Conservation (phyloP, 2,888 invertebrate genomes). For the Morpho deidamia region DNA sequence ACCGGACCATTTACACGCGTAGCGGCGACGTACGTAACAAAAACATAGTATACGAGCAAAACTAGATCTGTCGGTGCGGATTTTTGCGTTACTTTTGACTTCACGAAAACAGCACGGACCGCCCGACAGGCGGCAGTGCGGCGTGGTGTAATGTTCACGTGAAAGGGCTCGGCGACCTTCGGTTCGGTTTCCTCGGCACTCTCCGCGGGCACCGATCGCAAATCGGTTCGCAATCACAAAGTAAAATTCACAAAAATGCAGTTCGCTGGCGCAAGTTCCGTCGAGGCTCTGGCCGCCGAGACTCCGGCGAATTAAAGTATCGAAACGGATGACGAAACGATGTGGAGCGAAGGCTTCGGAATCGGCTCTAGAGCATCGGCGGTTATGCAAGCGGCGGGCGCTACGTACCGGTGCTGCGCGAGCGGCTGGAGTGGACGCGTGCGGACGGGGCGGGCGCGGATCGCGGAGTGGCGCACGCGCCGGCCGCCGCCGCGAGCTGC, state of each 20-base stretch:
- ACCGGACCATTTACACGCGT: neutral
- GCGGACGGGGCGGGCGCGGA: conserved; percentile 53
- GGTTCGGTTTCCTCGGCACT: conserved; percentile 25
- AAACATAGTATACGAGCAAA: neutral
- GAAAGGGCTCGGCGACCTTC: conserved; percentile 26
- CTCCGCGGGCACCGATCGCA: conserved; percentile 23
- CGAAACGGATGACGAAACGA: conserved; percentile 18
- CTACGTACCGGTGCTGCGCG: conserved; percentile 47
- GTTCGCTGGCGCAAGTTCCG: conserved; percentile 21
- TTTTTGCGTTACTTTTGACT: neutral
- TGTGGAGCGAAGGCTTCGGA: conserved; percentile 13
- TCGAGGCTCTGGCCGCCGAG: conserved; percentile 22
- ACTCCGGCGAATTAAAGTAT: conserved; percentile 15
- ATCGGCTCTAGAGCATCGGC: conserved; percentile 25
- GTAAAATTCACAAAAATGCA: conserved; percentile 21
- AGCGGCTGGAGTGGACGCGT: conserved; percentile 40
- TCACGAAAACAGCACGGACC: neutral
- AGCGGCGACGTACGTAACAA: neutral
- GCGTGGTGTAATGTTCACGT: conserved; percentile 13
- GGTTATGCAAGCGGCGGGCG: conserved; percentile 27
- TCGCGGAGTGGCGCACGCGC: conserved; percentile 45
- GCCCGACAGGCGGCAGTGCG: neutral
- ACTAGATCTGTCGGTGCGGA: neutral
- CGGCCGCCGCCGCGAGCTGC: conserved; percentile 15
- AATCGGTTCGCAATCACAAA: conserved; percentile 16